phyloP scores from a whole-genome alignment of 2,113 vertebrate genomes.

The Macrotis lagotis region DNA sequence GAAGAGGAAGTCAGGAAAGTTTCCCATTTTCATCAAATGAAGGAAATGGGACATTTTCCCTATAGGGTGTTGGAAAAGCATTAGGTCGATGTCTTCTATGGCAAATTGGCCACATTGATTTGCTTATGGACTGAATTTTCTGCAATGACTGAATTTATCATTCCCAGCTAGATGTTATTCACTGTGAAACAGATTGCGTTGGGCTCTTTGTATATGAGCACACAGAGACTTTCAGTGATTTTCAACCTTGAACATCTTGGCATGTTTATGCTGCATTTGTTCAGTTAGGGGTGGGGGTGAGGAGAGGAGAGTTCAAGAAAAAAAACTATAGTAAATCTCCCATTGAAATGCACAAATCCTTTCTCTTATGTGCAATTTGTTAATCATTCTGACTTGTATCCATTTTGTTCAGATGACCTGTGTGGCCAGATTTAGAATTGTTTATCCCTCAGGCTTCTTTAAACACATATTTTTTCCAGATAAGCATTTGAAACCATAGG shows the following conservation, averaged over 20 bases:
- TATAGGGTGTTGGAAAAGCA: neutral
- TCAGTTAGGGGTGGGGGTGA: neutral
- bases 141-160: neutral
- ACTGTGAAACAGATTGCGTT: neutral
- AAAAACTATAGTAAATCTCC: neutral
- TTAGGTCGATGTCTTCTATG: neutral
- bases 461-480: neutral
- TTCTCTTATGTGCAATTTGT: neutral
- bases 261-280: neutral
- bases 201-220: neutral
- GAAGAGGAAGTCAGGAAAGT: neutral
- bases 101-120: neutral
- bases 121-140: neutral
- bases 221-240: neutral
- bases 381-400: neutral
- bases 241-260: neutral
- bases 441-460: slow-evolving; percentile 10
- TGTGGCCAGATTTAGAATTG: neutral
- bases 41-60: neutral
- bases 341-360: neutral
- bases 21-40: neutral
- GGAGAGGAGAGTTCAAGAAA: neutral
- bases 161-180: neutral
- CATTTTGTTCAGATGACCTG: neutral
- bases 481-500: neutral